These are phyloP conservation scores for Pogona vitticeps DNA, from an alignment of 2,113 vertebrate genomes.

Conservation along the genomic window DNA sequence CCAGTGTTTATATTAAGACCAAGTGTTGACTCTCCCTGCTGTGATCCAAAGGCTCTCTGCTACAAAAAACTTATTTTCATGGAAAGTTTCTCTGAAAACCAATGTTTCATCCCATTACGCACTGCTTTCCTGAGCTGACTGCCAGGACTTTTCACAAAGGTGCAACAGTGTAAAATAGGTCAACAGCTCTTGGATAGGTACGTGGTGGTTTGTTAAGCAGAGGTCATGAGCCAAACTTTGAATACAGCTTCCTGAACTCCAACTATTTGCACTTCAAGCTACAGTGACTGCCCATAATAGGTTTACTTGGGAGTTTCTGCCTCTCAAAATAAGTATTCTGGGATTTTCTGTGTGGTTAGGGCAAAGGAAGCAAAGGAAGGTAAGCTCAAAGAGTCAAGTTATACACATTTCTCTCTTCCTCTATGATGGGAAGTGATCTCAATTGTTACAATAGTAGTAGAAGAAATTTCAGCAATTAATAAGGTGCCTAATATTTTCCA, in stretches of 20 bases:
- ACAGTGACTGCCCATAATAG: neutral
- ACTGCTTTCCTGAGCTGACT: constrained; percentile 5
- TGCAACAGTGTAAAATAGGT: constrained; percentile 59
- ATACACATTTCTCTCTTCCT: neutral
- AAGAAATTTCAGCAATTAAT: neutral
- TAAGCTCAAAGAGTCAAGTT: neutral
- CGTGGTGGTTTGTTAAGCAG: constrained; percentile 35
- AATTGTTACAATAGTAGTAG: neutral
- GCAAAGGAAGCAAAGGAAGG: neutral
- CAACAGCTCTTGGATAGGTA: constrained; percentile 28
- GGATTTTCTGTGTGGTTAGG: neutral
- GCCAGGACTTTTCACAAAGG: constrained; percentile 46
- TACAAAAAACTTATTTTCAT: neutral
- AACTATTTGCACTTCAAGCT: neutral
- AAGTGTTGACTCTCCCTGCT: neutral
- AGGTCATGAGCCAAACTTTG: constrained; percentile 56
- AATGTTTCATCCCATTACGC: neutral
- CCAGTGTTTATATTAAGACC: neutral
- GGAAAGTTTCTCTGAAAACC: neutral
- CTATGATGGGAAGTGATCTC: neutral
- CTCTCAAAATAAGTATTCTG: constrained; percentile 3
- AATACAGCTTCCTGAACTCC: neutral
- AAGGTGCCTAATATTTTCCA: neutral
- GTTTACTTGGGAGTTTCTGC: neutral
- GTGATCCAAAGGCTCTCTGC: neutral